phyloP scores from a whole-genome alignment of 2,797 vertebrate genomes.

The Bryconaethiops microstoma region DNA sequence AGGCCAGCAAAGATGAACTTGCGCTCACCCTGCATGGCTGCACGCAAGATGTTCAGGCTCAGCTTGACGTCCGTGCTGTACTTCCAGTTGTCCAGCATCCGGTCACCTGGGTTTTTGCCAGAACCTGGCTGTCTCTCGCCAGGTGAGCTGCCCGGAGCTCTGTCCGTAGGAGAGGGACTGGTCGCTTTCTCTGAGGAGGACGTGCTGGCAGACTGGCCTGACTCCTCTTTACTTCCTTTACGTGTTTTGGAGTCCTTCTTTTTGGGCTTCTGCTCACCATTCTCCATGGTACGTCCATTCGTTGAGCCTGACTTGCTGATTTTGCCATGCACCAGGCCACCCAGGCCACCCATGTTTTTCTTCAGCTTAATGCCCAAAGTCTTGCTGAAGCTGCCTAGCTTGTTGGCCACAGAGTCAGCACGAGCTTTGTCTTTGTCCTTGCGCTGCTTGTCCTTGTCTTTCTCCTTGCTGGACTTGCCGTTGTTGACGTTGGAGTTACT shows the following conservation, averaged over 20 bases:
- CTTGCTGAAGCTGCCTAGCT: conserved; percentile 98
- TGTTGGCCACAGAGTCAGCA: conserved; percentile 96
- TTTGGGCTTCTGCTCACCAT: conserved; percentile 57
- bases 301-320: conserved; percentile 89
- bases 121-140: conserved; percentile 65
- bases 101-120: conserved; percentile 71
- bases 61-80: conserved; percentile 99
- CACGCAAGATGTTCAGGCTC: conserved; percentile 96
- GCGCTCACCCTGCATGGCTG: conserved; percentile 98
- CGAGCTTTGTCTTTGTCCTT: conserved; percentile 96
- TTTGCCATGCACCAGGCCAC: conserved; percentile 95
- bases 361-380: conserved; percentile 97
- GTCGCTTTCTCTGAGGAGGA: conserved; percentile 93
- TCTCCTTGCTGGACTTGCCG: conserved; percentile 89
- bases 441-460: conserved; percentile 94
- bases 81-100: conserved; percentile 89
- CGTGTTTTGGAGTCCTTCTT: conserved; percentile 84
- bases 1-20: conserved; percentile 98
- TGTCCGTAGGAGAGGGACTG: conserved; percentile 92
- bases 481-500: conserved; percentile 96
- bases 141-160: conserved; percentile 82
- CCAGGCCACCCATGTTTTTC: conserved; percentile 98
- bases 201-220: conserved; percentile 82
- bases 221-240: conserved; percentile 92
- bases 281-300: conserved; percentile 79